Conservation (phyloP, 1,140 invertebrate species). For the Drosophila aff. region DNA sequence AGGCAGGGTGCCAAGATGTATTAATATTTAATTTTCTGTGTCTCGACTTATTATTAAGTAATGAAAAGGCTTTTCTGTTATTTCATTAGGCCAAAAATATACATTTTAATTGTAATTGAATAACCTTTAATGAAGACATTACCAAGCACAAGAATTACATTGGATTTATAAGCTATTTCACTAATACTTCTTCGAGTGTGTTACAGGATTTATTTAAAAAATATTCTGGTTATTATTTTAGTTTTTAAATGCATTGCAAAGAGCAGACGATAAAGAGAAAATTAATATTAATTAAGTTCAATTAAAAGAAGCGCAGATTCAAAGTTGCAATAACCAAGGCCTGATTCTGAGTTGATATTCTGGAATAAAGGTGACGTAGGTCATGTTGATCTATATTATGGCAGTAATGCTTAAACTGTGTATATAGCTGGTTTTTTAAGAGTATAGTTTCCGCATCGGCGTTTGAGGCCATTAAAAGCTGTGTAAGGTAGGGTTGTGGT, state of each 20-base stretch:
- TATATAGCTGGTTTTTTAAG: neutral
- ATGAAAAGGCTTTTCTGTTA: conserved; percentile 1
- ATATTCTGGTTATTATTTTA: neutral
- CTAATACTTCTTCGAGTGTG: neutral
- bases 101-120: neutral
- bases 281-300: conserved; percentile 71
- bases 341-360: conserved; percentile 11
- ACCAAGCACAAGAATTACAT: neutral
- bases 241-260: neutral
- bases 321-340: conserved; percentile 43
- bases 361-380: neutral
- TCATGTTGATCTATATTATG: neutral
- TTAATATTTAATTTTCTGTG: conserved; percentile 18
- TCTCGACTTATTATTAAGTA: neutral
- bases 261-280: conserved; percentile 38
- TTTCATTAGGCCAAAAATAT: neutral
- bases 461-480: neutral
- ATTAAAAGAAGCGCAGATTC: conserved; percentile 53
- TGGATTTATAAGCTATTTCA: neutral
- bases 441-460: neutral
- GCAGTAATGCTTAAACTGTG: neutral
- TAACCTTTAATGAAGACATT: conserved; percentile 1
- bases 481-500: conserved; percentile 11
- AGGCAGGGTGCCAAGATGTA: conserved; percentile 5
- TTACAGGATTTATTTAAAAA: neutral